Evolutionary conservation across 2,113 vertebrate species (phyloP).

Genomic region (Apistogramma diplotaenia): DNA sequence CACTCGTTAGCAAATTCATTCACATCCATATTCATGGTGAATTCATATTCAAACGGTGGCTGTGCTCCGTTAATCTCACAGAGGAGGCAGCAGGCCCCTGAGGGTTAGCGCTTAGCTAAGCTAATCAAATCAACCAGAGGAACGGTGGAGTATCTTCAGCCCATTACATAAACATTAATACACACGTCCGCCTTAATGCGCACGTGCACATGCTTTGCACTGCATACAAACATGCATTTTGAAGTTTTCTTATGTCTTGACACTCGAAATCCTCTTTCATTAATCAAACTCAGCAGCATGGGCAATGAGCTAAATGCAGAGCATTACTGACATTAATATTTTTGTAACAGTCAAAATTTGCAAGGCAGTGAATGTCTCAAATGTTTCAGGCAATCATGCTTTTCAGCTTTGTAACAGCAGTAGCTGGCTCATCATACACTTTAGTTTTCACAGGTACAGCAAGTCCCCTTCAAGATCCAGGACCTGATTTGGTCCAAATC

Average conservation of each 20-base stretch:
- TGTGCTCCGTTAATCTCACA: slow-evolving; percentile 67
- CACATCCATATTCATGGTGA: slow-evolving; percentile 65
- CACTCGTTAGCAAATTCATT: slow-evolving; percentile 59
- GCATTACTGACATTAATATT: slow-evolving; percentile 34
- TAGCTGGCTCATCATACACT: not conserved
- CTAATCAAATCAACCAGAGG: slow-evolving; percentile 67
- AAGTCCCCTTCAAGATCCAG: not conserved
- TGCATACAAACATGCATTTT: slow-evolving; percentile 1
- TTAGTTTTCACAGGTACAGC: not conserved
- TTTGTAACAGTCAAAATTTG: slow-evolving; percentile 25
- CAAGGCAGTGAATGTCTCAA: slow-evolving; percentile 1
- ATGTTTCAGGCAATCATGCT: not conserved
- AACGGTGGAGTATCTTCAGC: slow-evolving; percentile 51
- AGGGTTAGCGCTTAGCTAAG: slow-evolving; percentile 71
- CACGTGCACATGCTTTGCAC: not conserved
- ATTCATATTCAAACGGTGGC: slow-evolving; percentile 66
- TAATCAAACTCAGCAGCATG: slow-evolving; percentile 40
- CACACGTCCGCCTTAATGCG: slow-evolving; percentile 27
- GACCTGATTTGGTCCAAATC: not conserved
- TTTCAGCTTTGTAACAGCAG: not conserved
- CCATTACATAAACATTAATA: slow-evolving; percentile 63
- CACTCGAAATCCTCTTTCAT: slow-evolving; percentile 56
- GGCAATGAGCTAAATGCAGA: slow-evolving; percentile 33
- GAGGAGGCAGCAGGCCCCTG: slow-evolving; percentile 56
- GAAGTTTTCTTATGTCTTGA: slow-evolving; percentile 23